Conservation (phyloP, 2,113 vertebrate species). For the Bos javanicus region DNA sequence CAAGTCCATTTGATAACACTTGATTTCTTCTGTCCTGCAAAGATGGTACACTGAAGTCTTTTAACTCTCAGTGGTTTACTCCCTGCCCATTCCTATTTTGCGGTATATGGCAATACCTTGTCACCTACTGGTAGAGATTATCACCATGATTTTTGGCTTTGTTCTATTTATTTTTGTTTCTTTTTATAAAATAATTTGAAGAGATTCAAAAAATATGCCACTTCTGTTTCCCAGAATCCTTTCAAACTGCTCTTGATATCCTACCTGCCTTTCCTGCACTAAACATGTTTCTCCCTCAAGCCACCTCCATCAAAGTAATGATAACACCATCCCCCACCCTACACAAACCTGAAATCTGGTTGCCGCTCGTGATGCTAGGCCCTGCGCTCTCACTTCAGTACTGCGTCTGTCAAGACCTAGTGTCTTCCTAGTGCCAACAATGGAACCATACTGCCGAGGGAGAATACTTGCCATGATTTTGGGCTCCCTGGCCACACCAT, state of each 20-base stretch:
- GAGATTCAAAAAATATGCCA: neutral
- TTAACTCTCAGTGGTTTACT: neutral
- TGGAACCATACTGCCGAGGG: neutral
- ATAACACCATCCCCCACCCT: neutral
- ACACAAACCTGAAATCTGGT: neutral
- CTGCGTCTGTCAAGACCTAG: neutral
- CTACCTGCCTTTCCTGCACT: neutral
- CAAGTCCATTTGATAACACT: neutral
- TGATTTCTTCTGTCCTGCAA: neutral
- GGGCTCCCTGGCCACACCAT: neutral
- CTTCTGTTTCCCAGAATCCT: neutral
- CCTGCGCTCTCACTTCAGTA: neutral
- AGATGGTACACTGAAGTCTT: neutral
- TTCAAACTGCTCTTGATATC: neutral
- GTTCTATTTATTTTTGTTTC: neutral
- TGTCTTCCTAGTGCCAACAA: no score
- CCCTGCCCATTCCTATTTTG: neutral
- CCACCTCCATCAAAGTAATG: neutral
- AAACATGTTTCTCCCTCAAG: neutral
- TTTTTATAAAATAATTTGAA: neutral
- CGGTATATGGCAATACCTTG: neutral
- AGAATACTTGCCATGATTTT: neutral
- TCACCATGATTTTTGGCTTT: neutral
- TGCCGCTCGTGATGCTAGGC: neutral
- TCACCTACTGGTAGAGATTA: neutral